These are phyloP conservation scores for Drosophila hawaiiensis DNA, from an alignment of 2,888 invertebrate genomes.

Conservation along the genomic window DNA sequence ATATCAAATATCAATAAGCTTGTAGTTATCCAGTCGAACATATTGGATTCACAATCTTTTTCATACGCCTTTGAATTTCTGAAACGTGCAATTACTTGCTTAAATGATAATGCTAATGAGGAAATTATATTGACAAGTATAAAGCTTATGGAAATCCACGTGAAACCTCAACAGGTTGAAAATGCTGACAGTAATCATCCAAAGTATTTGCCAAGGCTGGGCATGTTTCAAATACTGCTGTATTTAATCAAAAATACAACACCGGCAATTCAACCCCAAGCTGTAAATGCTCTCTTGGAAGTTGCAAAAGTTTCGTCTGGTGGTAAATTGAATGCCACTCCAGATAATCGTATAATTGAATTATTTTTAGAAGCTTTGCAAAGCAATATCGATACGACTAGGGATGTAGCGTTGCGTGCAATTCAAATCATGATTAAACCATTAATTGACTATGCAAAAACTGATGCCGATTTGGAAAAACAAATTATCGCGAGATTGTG, in stretches of 20 bases:
- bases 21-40: conserved; percentile 75
- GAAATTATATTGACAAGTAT: conserved; percentile 88
- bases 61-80: conserved; percentile 93
- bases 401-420: conserved; percentile 93
- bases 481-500: conserved; percentile 91
- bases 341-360: conserved; percentile 90
- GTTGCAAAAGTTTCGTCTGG: conserved; percentile 92
- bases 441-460: conserved; percentile 86
- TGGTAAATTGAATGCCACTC: conserved; percentile 87
- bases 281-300: conserved; percentile 92
- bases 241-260: conserved; percentile 91
- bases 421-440: conserved; percentile 88
- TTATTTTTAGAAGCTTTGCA: conserved; percentile 92
- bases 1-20: conserved; percentile 86
- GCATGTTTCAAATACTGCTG: conserved; percentile 92
- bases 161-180: conserved; percentile 86
- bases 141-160: conserved; percentile 90
- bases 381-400: conserved; percentile 89
- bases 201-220: conserved; percentile 91
- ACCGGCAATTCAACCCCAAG: conserved; percentile 92
- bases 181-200: conserved; percentile 88
- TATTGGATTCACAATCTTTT: conserved; percentile 89
- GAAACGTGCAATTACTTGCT: conserved; percentile 87
- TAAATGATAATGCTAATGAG: conserved; percentile 86
- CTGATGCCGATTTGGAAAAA: conserved; percentile 83